phyloP scores from a whole-genome alignment of 2,113 vertebrate species.

The Prunella himalayana region DNA sequence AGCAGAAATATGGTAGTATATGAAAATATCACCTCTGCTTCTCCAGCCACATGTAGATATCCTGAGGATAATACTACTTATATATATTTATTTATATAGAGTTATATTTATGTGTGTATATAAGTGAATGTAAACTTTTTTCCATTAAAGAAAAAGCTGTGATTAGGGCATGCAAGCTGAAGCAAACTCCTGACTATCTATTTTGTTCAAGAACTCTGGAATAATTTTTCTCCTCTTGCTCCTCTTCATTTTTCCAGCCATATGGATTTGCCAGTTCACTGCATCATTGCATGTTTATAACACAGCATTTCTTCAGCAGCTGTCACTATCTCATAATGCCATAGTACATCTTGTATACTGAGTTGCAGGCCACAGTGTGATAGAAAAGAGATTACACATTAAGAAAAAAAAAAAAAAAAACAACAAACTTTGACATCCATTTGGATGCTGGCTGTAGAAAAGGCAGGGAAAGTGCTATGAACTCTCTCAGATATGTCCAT shows the following conservation, averaged over 20 bases:
- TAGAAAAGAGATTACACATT: slow-evolving; percentile 52
- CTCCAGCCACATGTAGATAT: not conserved
- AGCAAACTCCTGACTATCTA: not conserved
- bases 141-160: not conserved
- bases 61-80: not conserved
- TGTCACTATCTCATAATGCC: slow-evolving; percentile 66
- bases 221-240: not conserved
- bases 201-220: not conserved
- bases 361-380: slow-evolving; percentile 41
- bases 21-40: not conserved
- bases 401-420: not conserved
- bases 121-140: not conserved
- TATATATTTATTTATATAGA: not conserved
- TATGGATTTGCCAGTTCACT: slow-evolving; percentile 71
- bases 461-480: not conserved
- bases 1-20: not conserved
- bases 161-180: not conserved
- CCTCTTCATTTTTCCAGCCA: slow-evolving; percentile 40
- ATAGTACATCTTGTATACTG: slow-evolving; percentile 16
- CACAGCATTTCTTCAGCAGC: slow-evolving; percentile 67
- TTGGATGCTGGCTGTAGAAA: not conserved
- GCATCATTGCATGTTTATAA: slow-evolving; percentile 70
- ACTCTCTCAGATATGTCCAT: not conserved
- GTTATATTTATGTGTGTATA: not conserved
- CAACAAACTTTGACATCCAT: not conserved